phyloP scores from a whole-genome alignment of 2,797 vertebrate species.

The Gambusia yucatana region DNA sequence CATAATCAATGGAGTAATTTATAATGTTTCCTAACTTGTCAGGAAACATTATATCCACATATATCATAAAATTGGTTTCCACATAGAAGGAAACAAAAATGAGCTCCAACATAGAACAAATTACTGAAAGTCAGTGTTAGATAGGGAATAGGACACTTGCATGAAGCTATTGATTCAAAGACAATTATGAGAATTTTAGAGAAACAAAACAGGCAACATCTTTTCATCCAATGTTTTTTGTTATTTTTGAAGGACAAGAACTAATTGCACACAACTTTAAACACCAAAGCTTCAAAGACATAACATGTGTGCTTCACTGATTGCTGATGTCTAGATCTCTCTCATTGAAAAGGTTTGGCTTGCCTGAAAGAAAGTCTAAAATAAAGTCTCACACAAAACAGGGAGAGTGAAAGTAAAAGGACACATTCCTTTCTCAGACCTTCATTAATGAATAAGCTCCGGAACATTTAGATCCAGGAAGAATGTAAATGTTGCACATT shows the following conservation, averaged over 20 bases:
- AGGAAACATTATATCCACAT: neutral
- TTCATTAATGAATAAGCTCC: neutral
- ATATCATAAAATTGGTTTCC: neutral
- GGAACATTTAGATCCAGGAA: neutral
- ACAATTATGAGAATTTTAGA: neutral
- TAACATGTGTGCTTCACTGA: neutral
- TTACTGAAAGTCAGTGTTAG: neutral
- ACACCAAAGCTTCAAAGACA: neutral
- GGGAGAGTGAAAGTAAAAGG: neutral
- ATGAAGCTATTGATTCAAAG: neutral
- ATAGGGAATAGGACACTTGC: neutral
- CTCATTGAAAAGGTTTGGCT: neutral
- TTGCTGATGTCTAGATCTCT: neutral
- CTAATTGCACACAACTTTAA: neutral
- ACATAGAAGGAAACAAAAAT: neutral
- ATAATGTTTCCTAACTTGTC: too few relatives aligned
- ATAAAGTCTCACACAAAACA: neutral
- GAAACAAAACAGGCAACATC: neutral
- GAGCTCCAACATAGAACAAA: neutral
- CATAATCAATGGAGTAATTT: neutral
- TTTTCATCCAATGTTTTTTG: neutral
- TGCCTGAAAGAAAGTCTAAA: neutral
- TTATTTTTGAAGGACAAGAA: slow-evolving; percentile 1
- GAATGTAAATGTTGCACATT: neutral
- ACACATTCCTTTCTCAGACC: neutral